phyloP scores from a whole-genome alignment of 1,140 invertebrate species.

The Leguminivora glycinivorella region DNA sequence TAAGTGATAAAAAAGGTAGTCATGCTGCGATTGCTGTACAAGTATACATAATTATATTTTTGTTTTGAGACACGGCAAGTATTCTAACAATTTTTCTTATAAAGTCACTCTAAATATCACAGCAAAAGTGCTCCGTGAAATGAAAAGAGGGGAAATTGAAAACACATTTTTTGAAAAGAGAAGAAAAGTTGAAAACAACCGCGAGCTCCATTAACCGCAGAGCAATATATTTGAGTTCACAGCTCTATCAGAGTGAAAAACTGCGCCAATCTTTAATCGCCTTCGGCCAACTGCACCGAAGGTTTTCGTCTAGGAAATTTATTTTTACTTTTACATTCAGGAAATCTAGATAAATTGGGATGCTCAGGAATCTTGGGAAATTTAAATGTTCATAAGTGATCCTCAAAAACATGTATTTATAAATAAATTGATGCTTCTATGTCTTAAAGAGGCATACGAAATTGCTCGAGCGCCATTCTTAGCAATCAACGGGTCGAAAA shows the following conservation, averaged over 20 bases:
- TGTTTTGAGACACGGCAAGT: too few species aligned
- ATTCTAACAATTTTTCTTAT: too few species aligned
- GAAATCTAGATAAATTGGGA: neutral
- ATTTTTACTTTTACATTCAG: neutral
- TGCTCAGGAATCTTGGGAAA: neutral
- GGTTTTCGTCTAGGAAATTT: neutral
- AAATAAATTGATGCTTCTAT: too few species aligned
- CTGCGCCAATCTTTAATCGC: constrained; percentile 11
- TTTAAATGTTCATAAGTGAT: too few species aligned
- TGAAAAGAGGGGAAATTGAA: neutral
- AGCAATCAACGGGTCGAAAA: too few species aligned
- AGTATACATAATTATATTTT: too few species aligned
- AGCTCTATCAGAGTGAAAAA: constrained; percentile 8
- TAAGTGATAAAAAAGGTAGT: too few species aligned
- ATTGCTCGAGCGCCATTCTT: too few species aligned
- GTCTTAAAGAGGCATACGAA: too few species aligned
- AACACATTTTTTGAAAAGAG: neutral
- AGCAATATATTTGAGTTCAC: constrained; percentile 2
- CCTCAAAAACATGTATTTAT: too few species aligned
- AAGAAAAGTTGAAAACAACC: neutral
- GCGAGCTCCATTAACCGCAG: neutral
- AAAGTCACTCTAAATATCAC: too few species aligned
- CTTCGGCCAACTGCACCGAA: neutral
- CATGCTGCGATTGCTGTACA: too few species aligned
- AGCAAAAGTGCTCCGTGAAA: neutral